These are phyloP conservation scores for Pandemis heparana DNA, from an alignment of 2,888 invertebrate genomes.

Conservation along the genomic window DNA sequence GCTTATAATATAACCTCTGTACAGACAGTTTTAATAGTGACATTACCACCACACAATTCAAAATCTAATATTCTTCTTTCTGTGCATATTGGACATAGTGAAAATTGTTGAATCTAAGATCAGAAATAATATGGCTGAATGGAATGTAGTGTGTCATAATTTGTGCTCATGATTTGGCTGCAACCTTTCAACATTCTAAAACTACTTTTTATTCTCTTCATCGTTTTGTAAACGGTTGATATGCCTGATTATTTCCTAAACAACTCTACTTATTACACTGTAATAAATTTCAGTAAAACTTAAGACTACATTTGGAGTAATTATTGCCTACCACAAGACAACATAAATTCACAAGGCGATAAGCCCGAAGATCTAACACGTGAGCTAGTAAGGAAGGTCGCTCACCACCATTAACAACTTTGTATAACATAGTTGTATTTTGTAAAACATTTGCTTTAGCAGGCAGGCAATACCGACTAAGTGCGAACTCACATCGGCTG, in stretches of 20 bases:
- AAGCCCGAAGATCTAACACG: constrained; percentile 15
- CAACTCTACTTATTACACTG: no score
- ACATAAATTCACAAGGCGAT: constrained; percentile 20
- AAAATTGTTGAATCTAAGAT: not conserved
- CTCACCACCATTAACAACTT: constrained; percentile 10
- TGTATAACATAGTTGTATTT: constrained; percentile 31
- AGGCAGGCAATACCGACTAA: constrained; percentile 11
- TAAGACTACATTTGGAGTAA: not conserved
- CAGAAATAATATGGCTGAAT: not conserved
- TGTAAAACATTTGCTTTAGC: constrained; percentile 27
- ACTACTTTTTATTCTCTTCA: not conserved
- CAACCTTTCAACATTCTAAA: not conserved
- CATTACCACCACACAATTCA: not conserved
- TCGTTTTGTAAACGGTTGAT: not conserved
- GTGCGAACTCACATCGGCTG: constrained; percentile 14
- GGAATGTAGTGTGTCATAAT: no score
- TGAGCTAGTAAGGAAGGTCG: constrained; percentile 19
- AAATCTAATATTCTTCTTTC: not conserved
- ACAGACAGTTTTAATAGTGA: not conserved
- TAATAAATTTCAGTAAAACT: no score
- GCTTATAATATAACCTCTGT: not conserved
- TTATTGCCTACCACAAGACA: constrained; percentile 14
- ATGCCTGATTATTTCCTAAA: no score
- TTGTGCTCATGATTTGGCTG: not conserved
- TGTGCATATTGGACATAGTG: not conserved